Conservation (phyloP, 2,797 vertebrate genomes). For the Heterohyrax brucei region DNA sequence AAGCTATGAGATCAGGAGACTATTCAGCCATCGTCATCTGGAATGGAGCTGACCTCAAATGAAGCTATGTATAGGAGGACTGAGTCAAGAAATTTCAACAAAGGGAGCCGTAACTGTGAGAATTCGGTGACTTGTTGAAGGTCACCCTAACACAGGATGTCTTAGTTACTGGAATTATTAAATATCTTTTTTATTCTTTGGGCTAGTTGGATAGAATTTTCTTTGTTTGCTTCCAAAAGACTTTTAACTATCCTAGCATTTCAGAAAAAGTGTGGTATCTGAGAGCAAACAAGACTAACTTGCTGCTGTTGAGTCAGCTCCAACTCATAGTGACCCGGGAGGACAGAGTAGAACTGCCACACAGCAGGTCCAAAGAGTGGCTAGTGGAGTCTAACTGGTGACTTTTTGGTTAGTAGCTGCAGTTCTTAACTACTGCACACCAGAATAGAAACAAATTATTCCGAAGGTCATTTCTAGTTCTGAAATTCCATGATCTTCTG, state of each 20-base stretch:
- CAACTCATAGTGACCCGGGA: too few relatives aligned
- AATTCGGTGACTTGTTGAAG: not conserved
- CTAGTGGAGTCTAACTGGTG: too few relatives aligned
- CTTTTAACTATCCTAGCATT: not conserved
- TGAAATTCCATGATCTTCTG: conserved; percentile 17
- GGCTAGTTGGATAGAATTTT: conserved; percentile 1
- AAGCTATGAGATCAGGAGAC: not conserved
- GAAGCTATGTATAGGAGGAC: not conserved
- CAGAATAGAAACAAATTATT: too few relatives aligned
- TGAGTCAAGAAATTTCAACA: not conserved
- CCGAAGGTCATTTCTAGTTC: too few relatives aligned
- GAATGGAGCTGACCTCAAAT: not conserved
- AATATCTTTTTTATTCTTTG: not conserved
- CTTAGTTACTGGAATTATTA: not conserved
- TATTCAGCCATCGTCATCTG: not conserved
- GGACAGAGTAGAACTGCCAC: too few relatives aligned
- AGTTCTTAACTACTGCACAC: too few relatives aligned
- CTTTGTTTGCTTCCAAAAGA: not conserved
- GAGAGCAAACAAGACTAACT: conserved; percentile 42
- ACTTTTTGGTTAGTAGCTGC: too few relatives aligned
- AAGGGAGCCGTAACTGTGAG: not conserved
- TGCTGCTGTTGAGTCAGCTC: too few relatives aligned
- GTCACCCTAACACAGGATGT: not conserved
- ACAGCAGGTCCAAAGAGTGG: too few relatives aligned
- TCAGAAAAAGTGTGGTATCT: conserved; percentile 68